phyloP scores from a whole-genome alignment of 2,888 invertebrate species.

The Machimus rusticus region DNA sequence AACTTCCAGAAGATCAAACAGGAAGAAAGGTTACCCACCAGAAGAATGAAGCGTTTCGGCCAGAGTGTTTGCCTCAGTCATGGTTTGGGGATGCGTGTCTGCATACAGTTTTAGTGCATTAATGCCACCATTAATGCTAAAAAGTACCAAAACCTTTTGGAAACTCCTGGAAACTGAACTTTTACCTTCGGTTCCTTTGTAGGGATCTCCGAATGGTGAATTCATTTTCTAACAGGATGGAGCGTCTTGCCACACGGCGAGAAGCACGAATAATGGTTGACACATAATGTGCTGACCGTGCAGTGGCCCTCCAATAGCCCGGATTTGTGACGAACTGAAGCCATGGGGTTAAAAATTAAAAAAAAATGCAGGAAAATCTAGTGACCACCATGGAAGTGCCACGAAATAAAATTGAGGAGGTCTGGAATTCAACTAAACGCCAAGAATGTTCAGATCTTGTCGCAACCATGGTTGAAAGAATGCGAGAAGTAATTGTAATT shows the following conservation, averaged over 20 bases:
- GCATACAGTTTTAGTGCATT: background rate
- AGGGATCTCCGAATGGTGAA: too few relatives aligned
- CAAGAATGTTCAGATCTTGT: too few relatives aligned
- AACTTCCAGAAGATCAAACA: background rate
- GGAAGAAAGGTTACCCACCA: background rate
- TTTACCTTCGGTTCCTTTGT: too few relatives aligned
- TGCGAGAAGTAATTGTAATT: too few relatives aligned
- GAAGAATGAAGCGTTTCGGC: background rate
- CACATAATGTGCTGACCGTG: background rate
- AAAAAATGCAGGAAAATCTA: background rate
- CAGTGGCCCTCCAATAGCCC: background rate
- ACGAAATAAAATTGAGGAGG: background rate
- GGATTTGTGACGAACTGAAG: background rate
- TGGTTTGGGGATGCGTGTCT: background rate
- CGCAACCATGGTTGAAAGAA: too few relatives aligned
- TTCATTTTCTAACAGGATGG: background rate
- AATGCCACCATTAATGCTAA: too few relatives aligned
- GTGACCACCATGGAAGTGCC: background rate
- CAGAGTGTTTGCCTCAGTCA: background rate
- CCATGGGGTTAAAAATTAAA: background rate
- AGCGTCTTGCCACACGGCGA: background rate
- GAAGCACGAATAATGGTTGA: background rate
- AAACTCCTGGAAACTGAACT: too few relatives aligned
- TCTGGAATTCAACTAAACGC: too few relatives aligned
- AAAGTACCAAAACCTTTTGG: too few relatives aligned